These are phyloP conservation scores for Zelleria hepariella DNA, from an alignment of 2,888 invertebrate genomes.

Conservation along the genomic window DNA sequence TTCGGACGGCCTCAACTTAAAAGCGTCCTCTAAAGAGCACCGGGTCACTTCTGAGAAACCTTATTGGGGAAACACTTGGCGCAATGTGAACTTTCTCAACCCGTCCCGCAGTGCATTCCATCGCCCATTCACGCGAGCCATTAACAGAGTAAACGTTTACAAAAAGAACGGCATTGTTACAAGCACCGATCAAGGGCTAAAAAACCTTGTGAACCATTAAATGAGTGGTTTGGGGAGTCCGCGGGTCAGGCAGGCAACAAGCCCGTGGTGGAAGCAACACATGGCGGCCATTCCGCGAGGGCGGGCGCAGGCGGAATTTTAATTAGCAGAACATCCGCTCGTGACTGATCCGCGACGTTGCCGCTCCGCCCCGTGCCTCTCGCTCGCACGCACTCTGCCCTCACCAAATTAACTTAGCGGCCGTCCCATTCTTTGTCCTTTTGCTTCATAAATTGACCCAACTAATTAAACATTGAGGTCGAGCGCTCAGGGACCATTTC, in stretches of 20 bases:
- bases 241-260: slow-evolving; percentile 36
- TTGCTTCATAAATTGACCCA: slow-evolving; percentile 1
- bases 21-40: slow-evolving; percentile 67
- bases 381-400: slow-evolving; percentile 33
- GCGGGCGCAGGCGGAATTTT: slow-evolving; percentile 72
- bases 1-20: slow-evolving; percentile 62
- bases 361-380: slow-evolving; percentile 47
- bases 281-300: slow-evolving; percentile 72
- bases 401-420: neutral
- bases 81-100: slow-evolving; percentile 24
- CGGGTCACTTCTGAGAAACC: slow-evolving; percentile 65
- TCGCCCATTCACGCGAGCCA: slow-evolving; percentile 22
- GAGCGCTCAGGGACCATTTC: neutral
- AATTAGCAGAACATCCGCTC: slow-evolving; percentile 73
- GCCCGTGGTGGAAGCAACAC: slow-evolving; percentile 40
- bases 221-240: slow-evolving; percentile 61
- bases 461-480: slow-evolving; percentile 5
- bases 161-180: slow-evolving; percentile 14
- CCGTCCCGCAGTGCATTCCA: slow-evolving; percentile 30
- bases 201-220: slow-evolving; percentile 68
- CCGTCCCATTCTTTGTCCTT: slow-evolving; percentile 3
- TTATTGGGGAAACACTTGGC: slow-evolving; percentile 43
- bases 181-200: slow-evolving; percentile 32
- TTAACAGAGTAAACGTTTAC: neutral
- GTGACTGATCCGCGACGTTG: slow-evolving; percentile 62